Percentiles rank a stretch among this genome's conserved stretches.
Evolutionary conservation across 2,113 vertebrate genomes (phyloP).

Genomic region (Psephotus haematonotus): DNA sequence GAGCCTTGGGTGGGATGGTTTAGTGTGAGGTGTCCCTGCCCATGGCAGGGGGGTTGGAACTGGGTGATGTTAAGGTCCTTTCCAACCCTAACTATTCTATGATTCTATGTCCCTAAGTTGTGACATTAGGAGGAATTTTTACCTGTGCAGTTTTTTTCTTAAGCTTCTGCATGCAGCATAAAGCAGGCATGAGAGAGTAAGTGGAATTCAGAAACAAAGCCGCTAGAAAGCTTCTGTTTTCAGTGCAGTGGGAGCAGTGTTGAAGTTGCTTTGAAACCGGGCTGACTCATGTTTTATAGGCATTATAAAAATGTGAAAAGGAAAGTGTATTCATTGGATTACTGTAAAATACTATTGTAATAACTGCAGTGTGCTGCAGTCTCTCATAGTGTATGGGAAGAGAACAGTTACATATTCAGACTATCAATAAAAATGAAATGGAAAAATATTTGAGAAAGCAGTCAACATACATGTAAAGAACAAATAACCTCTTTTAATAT

Average conservation of each 20-base stretch:
- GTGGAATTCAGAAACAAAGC: neutral
- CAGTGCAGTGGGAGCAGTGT: neutral
- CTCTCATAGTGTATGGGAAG: neutral
- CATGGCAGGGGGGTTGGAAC: too few species aligned
- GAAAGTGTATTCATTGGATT: neutral
- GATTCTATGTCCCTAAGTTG: neutral
- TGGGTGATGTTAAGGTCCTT: too few species aligned
- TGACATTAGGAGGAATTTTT: neutral
- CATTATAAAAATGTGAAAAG: neutral
- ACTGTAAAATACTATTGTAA: neutral
- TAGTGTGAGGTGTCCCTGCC: too few species aligned
- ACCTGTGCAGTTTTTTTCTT: neutral
- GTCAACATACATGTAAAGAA: neutral
- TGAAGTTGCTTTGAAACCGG: neutral
- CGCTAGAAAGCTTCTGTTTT: neutral
- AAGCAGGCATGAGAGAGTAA: neutral
- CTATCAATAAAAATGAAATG: neutral
- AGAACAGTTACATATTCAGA: neutral
- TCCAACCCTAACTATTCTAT: too few species aligned
- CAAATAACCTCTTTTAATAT: neutral
- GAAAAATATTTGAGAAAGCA: neutral
- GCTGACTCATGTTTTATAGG: neutral
- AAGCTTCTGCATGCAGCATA: neutral
- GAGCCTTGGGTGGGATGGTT: too few species aligned
- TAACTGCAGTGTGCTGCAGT: neutral